Conservation (phyloP, 1,140 invertebrate genomes). For the Ceratina japonica region DNA sequence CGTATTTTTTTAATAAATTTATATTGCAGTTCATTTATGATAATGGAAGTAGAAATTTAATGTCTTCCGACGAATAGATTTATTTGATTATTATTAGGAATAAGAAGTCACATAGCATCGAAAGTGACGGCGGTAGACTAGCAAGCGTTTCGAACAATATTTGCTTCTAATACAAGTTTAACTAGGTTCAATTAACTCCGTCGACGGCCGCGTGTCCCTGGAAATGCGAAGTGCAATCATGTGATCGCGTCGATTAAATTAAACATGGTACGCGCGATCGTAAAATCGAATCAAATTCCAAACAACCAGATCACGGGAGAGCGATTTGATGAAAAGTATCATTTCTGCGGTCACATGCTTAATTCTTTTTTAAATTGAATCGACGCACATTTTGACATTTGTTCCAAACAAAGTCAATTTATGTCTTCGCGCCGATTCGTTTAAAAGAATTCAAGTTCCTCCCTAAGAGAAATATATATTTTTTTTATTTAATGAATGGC, state of each 20-base stretch:
- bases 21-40: too few relatives aligned
- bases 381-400: not conserved
- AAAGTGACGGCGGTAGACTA: not conserved
- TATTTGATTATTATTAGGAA: not conserved
- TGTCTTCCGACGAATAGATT: not conserved
- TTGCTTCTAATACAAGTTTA: constrained; percentile 3
- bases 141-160: not conserved
- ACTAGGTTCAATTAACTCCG: constrained; percentile 65
- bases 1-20: too few relatives aligned
- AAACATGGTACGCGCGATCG: not conserved
- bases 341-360: not conserved
- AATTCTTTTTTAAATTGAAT: not conserved
- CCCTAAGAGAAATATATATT: not conserved
- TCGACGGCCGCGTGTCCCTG: constrained; percentile 51
- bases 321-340: not conserved
- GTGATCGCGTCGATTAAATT: not conserved
- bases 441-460: not conserved
- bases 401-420: not conserved
- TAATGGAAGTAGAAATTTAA: too few relatives aligned
- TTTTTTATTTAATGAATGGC: too few relatives aligned
- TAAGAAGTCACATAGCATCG: too few relatives aligned
- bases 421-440: not conserved
- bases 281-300: not conserved
- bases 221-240: constrained; percentile 41
- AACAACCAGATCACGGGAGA: not conserved